Evolutionary conservation across 2,888 invertebrate species (phyloP).

Genomic region (Allophyes oxyacanthae): DNA sequence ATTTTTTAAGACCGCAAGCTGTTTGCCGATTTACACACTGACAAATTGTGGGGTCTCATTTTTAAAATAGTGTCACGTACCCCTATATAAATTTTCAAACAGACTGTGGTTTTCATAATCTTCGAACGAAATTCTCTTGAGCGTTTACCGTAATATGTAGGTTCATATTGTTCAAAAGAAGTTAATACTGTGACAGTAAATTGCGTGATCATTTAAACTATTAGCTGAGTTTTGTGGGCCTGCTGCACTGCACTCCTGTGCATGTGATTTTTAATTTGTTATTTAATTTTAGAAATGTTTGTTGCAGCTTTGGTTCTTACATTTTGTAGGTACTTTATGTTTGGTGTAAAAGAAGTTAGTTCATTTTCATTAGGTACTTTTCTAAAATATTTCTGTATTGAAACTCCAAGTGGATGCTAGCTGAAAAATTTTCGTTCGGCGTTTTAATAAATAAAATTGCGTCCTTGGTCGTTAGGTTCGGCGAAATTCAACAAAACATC

Average conservation of each 20-base stretch:
- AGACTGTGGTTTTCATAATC: not conserved
- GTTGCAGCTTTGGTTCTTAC: not conserved
- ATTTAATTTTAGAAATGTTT: not conserved
- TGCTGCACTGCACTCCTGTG: constrained; percentile 13
- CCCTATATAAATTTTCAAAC: too few species aligned
- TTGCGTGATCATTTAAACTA: constrained; percentile 25
- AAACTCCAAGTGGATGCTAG: constrained; percentile 27
- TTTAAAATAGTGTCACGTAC: too few species aligned
- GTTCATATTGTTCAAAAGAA: not conserved
- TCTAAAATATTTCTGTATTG: not conserved
- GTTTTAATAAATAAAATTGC: constrained; percentile 71
- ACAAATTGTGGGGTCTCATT: too few species aligned
- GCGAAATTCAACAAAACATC: constrained; percentile 75
- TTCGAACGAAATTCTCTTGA: not conserved
- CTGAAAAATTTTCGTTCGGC: constrained; percentile 53
- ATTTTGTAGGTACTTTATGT: too few species aligned
- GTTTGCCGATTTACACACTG: too few species aligned
- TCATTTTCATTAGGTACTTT: not conserved
- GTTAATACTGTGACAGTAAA: constrained; percentile 4
- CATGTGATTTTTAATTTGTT: constrained; percentile 1
- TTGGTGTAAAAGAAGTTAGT: too few species aligned
- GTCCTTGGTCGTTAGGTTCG: constrained; percentile 71
- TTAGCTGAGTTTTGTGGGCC: constrained; percentile 12
- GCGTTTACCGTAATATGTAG: not conserved
- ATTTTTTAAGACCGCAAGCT: too few species aligned